A percentile compares a stretch with the other conserved stretches of the same genome.
Conservation (phyloP, 2,888 invertebrate genomes). For the Noctua janthe region DNA sequence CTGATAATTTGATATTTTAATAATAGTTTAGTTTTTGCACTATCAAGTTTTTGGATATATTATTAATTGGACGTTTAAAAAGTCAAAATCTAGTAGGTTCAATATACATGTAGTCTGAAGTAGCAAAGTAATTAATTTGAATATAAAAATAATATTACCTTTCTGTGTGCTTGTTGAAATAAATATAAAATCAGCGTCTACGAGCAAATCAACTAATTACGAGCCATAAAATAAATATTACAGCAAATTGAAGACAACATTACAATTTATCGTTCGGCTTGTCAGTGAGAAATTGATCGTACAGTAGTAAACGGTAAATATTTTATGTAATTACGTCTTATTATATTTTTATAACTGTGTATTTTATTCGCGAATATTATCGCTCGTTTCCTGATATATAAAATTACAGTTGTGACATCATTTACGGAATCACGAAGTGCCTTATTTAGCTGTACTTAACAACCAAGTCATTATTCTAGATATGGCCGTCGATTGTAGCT, state of each 20-base stretch:
- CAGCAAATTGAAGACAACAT: conserved; percentile 19
- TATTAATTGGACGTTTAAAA: background rate
- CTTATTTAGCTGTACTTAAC: conserved; percentile 24
- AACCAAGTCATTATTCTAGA: background rate
- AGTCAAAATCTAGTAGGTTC: background rate
- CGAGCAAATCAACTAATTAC: conserved; percentile 1
- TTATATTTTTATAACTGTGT: conserved; percentile 34
- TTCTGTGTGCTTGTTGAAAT: background rate
- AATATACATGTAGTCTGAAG: background rate
- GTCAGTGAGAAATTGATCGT: conserved; percentile 35
- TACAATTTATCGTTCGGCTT: conserved; percentile 12
- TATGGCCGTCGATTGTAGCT: background rate
- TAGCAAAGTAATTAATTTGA: conserved; percentile 4
- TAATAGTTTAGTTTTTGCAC: background rate
- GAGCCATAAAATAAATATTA: conserved; percentile 13
- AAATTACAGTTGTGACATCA: conserved; percentile 47
- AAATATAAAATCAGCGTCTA: background rate
- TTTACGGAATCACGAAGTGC: conserved; percentile 19
- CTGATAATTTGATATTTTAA: background rate
- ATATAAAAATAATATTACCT: background rate
- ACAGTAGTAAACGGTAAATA: conserved; percentile 36
- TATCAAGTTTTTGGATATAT: background rate
- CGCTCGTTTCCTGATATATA: conserved; percentile 27
- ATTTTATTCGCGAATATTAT: conserved; percentile 32
- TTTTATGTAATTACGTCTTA: conserved; percentile 28